Evolutionary conservation across 2,113 vertebrate species (phyloP), one percentile per base, ranked within the genome.

Genomic region (Seriola quinqueradiata): DNA sequence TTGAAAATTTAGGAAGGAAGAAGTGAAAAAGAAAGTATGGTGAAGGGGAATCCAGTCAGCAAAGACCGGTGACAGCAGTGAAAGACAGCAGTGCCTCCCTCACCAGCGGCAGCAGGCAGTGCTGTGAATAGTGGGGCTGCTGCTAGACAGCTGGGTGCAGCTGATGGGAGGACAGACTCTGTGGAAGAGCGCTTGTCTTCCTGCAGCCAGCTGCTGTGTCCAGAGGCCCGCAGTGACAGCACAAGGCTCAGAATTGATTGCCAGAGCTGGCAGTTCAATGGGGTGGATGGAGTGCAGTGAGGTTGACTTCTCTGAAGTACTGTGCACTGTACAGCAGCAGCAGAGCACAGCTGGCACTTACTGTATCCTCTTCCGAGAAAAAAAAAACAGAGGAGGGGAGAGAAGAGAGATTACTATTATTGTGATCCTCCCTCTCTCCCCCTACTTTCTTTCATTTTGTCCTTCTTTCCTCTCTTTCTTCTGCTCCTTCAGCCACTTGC

Each of bases 211-310:
- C 95, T 96, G 96, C 95, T 95, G 91, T 89, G 90, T 93, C 95
- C 90, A 91, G 95, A 92, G 94, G 92, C 91, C 92, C 90, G 93
- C 95, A 96, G 95, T 96, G 95, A 97, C 95, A 96, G 95, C 95
- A 95, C 94, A 96, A 96, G 95, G 94, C 95, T 95, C 95, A 96
- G 95, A 96, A 97, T 96, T 96, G 96, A 97, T 97, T 94, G 95
- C 89, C 95, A 92, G 94, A 78, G 92, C 89, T 93, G 94, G 94
- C 92, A 89, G 90, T 94, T 96, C 94, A 93, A 91, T 91, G 94
- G 84, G 93, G 92, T 90, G 95, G 95, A 95, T 90, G 91, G 94
- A 94, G 88, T 75, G 89, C 91, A 84, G 84, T 0, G 86, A 87
- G 86, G 84, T 72, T 81, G 86, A 87, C 89, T 91, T 89, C 86